A percentile compares a stretch with the other conserved stretches of the same genome.
Conservation (phyloP, 1,140 invertebrate genomes). For the Tyrophagus putrescentiae region DNA sequence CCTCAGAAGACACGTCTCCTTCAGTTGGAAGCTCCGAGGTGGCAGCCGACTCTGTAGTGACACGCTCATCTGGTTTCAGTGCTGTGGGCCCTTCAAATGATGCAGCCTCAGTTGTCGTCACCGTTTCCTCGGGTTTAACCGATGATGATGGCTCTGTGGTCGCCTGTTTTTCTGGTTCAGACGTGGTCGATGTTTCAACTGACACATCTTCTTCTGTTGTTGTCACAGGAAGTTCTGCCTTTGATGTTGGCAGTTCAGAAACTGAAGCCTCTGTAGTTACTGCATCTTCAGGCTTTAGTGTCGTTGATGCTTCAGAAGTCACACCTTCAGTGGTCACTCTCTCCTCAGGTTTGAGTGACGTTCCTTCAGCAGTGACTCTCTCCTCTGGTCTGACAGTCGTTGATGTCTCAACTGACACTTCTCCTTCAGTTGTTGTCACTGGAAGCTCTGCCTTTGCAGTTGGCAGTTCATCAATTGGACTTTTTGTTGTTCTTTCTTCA, state of each 20-base stretch:
- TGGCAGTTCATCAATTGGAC: too few species aligned
- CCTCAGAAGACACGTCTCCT: too few species aligned
- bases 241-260: neutral
- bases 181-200: neutral
- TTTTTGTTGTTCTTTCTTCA: neutral
- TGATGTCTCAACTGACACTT: neutral
- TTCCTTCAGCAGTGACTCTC: conserved; percentile 24
- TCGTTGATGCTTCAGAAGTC: neutral
- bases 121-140: conserved; percentile 19
- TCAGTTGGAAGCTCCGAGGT: too few species aligned
- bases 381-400: conserved; percentile 24
- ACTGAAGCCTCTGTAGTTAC: neutral
- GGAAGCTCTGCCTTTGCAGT: too few species aligned
- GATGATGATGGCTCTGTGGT: conserved; percentile 21
- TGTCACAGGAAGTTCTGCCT: neutral
- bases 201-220: neutral
- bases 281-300: neutral
- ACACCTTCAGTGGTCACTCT: neutral
- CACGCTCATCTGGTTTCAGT: neutral
- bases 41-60: neutral
- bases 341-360: too few species aligned
- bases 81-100: neutral
- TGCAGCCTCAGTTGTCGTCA: neutral
- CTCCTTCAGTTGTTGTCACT: neutral
- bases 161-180: neutral